Evolutionary conservation across 64 coral and sea anemone species (phyloP), one percentile per base, ranked within the genome.

Genomic region (Dendrophyllia cribrosa): DNA sequence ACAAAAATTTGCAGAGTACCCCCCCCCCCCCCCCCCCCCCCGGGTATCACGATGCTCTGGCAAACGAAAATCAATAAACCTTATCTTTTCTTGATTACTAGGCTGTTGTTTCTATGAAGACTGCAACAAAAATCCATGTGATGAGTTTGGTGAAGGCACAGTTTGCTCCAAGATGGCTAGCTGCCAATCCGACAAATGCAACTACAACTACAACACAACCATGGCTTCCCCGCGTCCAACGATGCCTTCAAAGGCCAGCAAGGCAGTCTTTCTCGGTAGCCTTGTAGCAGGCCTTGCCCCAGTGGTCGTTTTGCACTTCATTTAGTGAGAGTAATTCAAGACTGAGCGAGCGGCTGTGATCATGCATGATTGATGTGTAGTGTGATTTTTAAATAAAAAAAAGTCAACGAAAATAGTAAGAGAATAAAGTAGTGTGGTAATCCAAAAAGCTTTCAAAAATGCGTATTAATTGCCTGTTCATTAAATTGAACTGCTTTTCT

Each of bases 131-230:
- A 43, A 75, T 75, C 72, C 72, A 0, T 75, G 72, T 17, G 46
- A 75, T 34, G 15, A 0, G 4, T 9, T 20, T 49, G 66, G 66
- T 7, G 1, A 51, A 50, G 17, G 19, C 15, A 7, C 16, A 51
- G 72, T 75, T 49, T 75, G 72, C 72, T 75, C 45, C 19, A 75
- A 75, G 43, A 75, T 75, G 72, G 72, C 72, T 45, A 75, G 72
- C 19, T 75, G 72, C 47, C 72, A 75, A 43, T 47, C 43, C 51
- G 72, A 75, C 45, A 75, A 50, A 50, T 75, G 72, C 5, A 75
- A 75, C 72, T 75, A 15, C 26, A 45, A 75, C 44, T 75, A 75
- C 15, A 45, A 3, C 45, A 49, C 72, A 19, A 45, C 72, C 0
- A 75, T 48, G 26, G 72, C 45, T 75, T 47, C 14, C 45, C 72